These are phyloP conservation scores for Tetranychus piercei DNA, from an alignment of 2,888 invertebrate genomes.

Conservation along the genomic window DNA sequence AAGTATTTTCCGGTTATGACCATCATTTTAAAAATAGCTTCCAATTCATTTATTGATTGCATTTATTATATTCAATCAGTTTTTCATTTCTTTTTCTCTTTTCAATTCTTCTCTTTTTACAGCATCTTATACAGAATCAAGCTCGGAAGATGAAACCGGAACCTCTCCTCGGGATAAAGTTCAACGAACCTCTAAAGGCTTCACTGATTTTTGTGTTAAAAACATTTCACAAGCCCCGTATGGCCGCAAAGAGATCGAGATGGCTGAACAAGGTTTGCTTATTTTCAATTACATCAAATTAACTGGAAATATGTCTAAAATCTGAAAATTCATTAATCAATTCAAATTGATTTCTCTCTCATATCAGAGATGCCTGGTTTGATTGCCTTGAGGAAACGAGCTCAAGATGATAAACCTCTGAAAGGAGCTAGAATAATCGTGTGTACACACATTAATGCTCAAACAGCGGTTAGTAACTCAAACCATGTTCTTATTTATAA, in stretches of 20 bases:
- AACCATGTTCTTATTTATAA: background rate
- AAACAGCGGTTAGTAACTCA: conserved; percentile 55
- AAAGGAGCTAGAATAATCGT: conserved; percentile 90
- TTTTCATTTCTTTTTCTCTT: background rate
- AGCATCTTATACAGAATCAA: conserved; percentile 56
- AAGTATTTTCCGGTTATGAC: no score
- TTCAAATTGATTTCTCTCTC: background rate
- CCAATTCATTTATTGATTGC: background rate
- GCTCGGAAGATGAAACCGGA: conserved; percentile 57
- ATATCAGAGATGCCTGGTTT: conserved; percentile 91
- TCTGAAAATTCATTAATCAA: background rate
- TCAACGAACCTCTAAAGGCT: conserved; percentile 64
- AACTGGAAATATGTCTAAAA: background rate
- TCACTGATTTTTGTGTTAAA: conserved; percentile 76
- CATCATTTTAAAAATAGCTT: background rate
- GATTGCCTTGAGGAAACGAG: conserved; percentile 76
- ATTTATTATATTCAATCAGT: background rate
- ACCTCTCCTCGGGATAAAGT: conserved; percentile 76
- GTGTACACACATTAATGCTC: conserved; percentile 95
- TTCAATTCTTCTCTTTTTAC: conserved; percentile 25
- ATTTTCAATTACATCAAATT: background rate
- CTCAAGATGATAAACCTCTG: conserved; percentile 77
- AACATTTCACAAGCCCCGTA: conserved; percentile 82
- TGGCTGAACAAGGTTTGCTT: conserved; percentile 65
- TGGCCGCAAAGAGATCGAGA: conserved; percentile 87